These are phyloP conservation scores for Asbolus verrucosus DNA, from an alignment of 1,140 invertebrate species.

Conservation along the genomic window DNA sequence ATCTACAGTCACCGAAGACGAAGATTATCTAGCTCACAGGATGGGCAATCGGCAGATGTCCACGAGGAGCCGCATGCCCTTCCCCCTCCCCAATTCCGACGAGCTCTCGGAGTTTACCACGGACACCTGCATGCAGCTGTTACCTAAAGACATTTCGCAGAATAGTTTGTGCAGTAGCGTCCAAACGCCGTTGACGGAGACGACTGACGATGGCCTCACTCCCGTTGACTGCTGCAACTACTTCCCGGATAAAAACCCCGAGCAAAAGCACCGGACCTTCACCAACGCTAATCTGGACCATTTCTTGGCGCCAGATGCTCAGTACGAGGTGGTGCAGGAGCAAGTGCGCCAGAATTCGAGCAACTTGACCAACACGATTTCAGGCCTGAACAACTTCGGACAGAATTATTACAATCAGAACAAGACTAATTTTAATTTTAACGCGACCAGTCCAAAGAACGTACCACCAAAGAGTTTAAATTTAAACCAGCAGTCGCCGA, in stretches of 20 bases:
- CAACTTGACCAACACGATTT: constrained; percentile 62
- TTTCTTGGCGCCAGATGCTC: constrained; percentile 72
- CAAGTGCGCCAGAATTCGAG: constrained; percentile 53
- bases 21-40: constrained; percentile 69
- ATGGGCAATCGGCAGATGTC: constrained; percentile 70
- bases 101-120: constrained; percentile 55
- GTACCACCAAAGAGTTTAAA: constrained; percentile 59
- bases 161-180: constrained; percentile 67
- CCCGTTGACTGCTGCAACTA: constrained; percentile 58
- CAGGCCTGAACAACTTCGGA: constrained; percentile 60
- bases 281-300: too few species aligned
- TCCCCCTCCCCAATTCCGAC: constrained; percentile 67
- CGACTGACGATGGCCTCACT: constrained; percentile 62
- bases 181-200: constrained; percentile 64
- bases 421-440: constrained; percentile 52
- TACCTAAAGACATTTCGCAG: constrained; percentile 68
- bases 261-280: constrained; percentile 51
- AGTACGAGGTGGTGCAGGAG: constrained; percentile 73
- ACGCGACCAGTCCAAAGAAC: constrained; percentile 52
- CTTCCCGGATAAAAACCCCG: constrained; percentile 53
- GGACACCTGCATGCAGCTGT: constrained; percentile 61
- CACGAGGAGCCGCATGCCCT: constrained; percentile 70
- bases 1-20: constrained; percentile 62
- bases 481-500: constrained; percentile 54
- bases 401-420: constrained; percentile 57